These are phyloP conservation scores for Hiodon alosoides DNA, from an alignment of 2,113 vertebrate species.

Conservation along the genomic window DNA sequence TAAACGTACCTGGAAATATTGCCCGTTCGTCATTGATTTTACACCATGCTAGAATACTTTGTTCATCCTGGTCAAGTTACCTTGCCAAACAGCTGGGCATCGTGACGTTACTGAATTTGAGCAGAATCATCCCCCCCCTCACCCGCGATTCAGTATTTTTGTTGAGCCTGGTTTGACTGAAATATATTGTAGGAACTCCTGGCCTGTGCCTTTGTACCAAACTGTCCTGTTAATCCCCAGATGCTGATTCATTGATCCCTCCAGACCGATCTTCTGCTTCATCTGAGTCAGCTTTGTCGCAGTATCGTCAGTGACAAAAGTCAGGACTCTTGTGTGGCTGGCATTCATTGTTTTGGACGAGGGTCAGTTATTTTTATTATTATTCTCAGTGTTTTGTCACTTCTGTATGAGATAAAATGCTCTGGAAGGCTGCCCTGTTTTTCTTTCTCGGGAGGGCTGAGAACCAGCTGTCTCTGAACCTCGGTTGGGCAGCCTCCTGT, in stretches of 20 bases:
- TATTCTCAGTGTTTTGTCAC: too few relatives aligned
- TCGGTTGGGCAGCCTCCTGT: too few relatives aligned
- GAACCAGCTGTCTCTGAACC: too few relatives aligned
- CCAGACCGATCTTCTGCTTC: constrained; percentile 32
- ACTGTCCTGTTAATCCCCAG: not conserved
- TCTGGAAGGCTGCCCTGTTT: too few relatives aligned
- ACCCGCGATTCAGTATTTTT: constrained; percentile 28
- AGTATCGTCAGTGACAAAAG: not conserved
- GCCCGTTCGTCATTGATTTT: not conserved
- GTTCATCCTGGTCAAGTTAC: constrained; percentile 21
- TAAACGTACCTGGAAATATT: not conserved
- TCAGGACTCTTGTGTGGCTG: not conserved
- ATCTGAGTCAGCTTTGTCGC: constrained; percentile 11
- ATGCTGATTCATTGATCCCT: not conserved
- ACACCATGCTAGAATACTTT: too few relatives aligned
- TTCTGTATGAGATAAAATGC: too few relatives aligned
- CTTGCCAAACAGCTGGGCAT: constrained; percentile 37
- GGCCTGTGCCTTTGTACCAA: not conserved
- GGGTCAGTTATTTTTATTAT: too few relatives aligned
- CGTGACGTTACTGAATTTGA: constrained; percentile 31
- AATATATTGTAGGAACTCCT: not conserved
- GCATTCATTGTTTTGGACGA: too few relatives aligned
- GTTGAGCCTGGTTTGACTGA: not conserved
- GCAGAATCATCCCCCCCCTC: constrained; percentile 30
- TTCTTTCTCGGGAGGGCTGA: too few relatives aligned